Base-by-base conservation (phyloP, 2,888 invertebrate species). In the Ormyrus nitidulus region DNA sequence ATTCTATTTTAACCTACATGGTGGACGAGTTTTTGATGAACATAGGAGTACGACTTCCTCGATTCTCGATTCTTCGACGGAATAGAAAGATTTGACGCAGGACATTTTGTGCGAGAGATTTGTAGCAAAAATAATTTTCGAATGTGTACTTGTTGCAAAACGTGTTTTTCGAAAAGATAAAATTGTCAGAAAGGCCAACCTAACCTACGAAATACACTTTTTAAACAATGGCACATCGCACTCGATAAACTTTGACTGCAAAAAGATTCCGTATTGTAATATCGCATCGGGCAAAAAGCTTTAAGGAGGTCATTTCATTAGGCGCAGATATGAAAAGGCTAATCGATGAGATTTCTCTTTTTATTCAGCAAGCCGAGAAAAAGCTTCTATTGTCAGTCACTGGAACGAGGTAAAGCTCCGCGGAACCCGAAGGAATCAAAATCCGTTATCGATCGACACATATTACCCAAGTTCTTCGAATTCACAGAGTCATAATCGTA, bases 361-460 rank as follows among this genome's bases (percentile, higher is more conserved):
- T 8, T 46, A 6, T 11, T 34, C 13, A 51, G 53, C 61, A 44
- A 61, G 46, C n/a, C 44, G 59, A 7, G 48, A 73, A 66, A 64
- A 72, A 51, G 13, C 46, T 46, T n/a, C 49, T 10, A 62, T 72
- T 62, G 51, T 46, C n/a, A 51, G 58, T 10, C n/a, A 46, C 34
- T 19, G 19, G 34, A 51, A 53, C 13, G 46, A 78, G 62, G 48
- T 62, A 62, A 61, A 51, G 48, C n/a, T 59, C 64, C 59, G 19
- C 56, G 34, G 51, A 34, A 48, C 53, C n/a, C 7, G 51, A 5
- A 61, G 34, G 34, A 71, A 73, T 66, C 46, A 61, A 66, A 68
- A 13, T 49, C 51, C 53, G 10, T 3, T 74, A 75, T 71, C 34
- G 71, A 79, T 66, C 71, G 19, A 5, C 49, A 48, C 49, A 44